These are phyloP conservation scores for Passerculus sandwichensis DNA, from an alignment of 2,797 vertebrate genomes.

Conservation along the genomic window DNA sequence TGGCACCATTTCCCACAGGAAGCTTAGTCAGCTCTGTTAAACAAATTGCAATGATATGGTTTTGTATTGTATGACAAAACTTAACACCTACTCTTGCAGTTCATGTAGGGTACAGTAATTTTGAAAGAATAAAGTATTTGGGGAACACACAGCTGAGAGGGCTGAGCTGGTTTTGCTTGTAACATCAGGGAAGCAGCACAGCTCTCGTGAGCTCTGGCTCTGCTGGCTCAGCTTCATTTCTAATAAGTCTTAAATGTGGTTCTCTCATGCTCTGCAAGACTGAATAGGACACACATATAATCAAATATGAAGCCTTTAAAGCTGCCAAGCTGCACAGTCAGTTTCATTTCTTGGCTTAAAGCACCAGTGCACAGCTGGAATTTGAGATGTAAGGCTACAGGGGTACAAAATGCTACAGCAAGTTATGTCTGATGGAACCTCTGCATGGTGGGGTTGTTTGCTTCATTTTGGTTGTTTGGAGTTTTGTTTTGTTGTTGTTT, in stretches of 20 bases:
- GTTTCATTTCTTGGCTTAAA: neutral
- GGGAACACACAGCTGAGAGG: neutral
- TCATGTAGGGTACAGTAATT: neutral
- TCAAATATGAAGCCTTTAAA: neutral
- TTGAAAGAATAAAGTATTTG: neutral
- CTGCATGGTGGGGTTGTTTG: neutral
- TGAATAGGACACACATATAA: neutral
- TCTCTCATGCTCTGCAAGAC: neutral
- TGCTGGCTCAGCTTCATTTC: constrained; percentile 5
- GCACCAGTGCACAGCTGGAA: neutral
- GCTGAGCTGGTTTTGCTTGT: neutral
- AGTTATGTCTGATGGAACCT: neutral
- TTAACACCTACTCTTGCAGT: neutral
- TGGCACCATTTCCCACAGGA: neutral
- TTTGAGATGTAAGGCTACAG: neutral
- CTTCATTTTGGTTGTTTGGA: too few species aligned
- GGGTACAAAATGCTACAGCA: neutral
- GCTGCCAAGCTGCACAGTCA: neutral
- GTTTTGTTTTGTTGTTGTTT: neutral
- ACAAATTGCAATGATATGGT: neutral
- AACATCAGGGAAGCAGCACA: neutral
- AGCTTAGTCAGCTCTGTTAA: constrained; percentile 11
- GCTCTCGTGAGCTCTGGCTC: neutral
- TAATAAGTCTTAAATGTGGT: neutral
- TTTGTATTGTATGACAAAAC: neutral